These are phyloP conservation scores for Coregonus suidteri DNA, from an alignment of 2,797 vertebrate genomes.

Conservation along the genomic window DNA sequence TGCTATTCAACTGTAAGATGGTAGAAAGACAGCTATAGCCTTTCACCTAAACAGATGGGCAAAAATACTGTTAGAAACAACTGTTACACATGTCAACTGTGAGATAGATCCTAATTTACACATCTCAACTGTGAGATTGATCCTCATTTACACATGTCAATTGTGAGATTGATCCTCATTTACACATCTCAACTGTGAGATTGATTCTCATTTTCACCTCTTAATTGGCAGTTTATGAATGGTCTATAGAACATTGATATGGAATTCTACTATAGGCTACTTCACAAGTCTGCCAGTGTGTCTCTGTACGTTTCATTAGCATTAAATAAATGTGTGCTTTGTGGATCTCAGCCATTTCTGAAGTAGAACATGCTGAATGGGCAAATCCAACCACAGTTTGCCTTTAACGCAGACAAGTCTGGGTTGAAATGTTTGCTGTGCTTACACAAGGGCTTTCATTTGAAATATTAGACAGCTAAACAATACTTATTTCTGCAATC, in stretches of 20 bases:
- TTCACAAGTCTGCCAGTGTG: not conserved
- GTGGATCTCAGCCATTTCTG: conserved; percentile 12
- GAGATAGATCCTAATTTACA: not conserved
- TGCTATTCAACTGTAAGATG: not conserved
- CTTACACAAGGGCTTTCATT: conserved; percentile 4
- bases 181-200: too few relatives aligned
- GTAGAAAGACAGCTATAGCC: not conserved
- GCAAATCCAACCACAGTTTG: not conserved
- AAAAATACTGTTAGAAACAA: not conserved
- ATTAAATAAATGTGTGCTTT: conserved; percentile 4
- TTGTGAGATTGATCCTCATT: too few relatives aligned
- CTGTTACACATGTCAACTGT: not conserved
- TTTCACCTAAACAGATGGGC: not conserved
- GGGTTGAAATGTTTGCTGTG: not conserved
- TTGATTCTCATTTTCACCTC: not conserved
- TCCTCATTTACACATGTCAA: too few relatives aligned
- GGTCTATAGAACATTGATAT: not conserved
- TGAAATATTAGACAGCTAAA: conserved; percentile 13
- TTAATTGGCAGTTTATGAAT: not conserved
- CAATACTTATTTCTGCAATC: conserved; percentile 5
- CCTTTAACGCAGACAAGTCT: not conserved
- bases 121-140: too few relatives aligned
- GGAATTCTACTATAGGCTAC: not conserved
- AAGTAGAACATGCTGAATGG: not conserved
- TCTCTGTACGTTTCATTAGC: conserved; percentile 2